phyloP scores from a whole-genome alignment of 2,113 vertebrate species.

The Pycnonotus jocosus region DNA sequence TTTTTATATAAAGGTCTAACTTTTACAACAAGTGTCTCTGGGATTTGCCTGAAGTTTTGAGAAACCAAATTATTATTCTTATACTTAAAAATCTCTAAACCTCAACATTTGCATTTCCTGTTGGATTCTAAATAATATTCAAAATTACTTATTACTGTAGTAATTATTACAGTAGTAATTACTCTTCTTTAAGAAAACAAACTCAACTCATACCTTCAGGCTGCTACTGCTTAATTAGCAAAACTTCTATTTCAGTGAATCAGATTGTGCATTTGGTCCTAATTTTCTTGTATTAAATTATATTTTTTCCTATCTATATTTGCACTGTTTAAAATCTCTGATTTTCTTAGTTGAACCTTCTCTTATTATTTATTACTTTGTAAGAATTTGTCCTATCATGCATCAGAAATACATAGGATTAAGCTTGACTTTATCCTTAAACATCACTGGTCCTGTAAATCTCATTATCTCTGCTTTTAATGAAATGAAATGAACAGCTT shows the following conservation, averaged over 20 bases:
- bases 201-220: background rate
- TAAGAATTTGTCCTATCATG: background rate
- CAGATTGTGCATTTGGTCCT: background rate
- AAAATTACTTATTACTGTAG: background rate
- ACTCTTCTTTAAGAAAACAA: background rate
- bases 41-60: constrained; percentile 12
- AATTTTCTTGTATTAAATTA: background rate
- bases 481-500: background rate
- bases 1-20: constrained; percentile 50
- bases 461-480: background rate
- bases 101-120: background rate
- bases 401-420: background rate
- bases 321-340: background rate
- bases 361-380: background rate
- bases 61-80: constrained; percentile 22
- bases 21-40: constrained; percentile 5
- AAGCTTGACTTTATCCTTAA: background rate
- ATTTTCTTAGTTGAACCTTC: background rate
- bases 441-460: background rate
- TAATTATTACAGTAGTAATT: background rate
- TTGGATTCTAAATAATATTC: background rate
- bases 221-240: background rate
- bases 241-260: background rate
- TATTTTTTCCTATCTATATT: background rate
- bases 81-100: background rate